Conservation (phyloP, 1,140 invertebrate species). For the Pygmarrhopalites habei region DNA sequence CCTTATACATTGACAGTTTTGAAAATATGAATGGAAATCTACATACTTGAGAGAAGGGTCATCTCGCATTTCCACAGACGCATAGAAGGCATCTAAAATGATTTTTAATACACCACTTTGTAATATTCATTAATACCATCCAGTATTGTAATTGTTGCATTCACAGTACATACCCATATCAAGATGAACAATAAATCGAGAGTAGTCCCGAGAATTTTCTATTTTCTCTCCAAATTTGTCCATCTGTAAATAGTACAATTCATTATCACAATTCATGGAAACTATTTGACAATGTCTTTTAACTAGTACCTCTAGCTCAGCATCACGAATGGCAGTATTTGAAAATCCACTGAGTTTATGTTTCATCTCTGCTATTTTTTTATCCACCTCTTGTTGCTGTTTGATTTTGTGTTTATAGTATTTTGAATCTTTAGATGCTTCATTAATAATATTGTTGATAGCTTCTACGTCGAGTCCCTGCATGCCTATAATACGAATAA, state of each 20-base stretch:
- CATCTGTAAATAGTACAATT: no score
- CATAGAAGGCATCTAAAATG: conserved; percentile 61
- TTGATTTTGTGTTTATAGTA: conserved; percentile 52
- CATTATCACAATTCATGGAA: no score
- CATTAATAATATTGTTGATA: conserved; percentile 55
- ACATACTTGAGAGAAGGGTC: conserved; percentile 48
- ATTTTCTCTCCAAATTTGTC: conserved; percentile 44
- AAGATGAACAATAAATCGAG: conserved; percentile 54
- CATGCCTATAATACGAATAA: no score
- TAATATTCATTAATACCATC: no score
- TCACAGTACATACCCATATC: no score
- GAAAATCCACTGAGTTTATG: conserved; percentile 42
- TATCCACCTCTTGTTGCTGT: conserved; percentile 46
- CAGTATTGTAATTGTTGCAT: no score
- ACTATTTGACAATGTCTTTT: no score
- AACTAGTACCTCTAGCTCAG: conserved; percentile 42
- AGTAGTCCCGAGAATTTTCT: conserved; percentile 46
- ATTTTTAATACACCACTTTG: no score
- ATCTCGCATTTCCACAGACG: conserved; percentile 59
- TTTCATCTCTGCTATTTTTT: conserved; percentile 47
- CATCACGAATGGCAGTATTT: conserved; percentile 42
- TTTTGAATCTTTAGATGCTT: conserved; percentile 53
- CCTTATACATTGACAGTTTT: no score
- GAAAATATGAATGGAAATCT: no score
- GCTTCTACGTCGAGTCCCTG: conserved; percentile 51